Conservation (phyloP, 2,888 invertebrate species). For the Cataglyphis livida region DNA sequence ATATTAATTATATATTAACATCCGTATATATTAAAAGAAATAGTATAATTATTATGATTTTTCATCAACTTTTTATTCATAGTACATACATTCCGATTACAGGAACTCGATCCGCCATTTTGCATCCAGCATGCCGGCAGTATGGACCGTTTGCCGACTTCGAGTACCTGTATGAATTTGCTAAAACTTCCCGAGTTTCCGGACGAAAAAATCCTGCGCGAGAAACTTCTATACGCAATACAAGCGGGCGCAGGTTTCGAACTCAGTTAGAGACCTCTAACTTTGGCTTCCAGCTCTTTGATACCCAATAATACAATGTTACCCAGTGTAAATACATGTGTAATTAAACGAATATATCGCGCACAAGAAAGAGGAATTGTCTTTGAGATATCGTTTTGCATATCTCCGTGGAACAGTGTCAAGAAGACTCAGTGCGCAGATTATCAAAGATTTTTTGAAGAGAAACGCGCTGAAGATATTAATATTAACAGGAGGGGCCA, state of each 20-base stretch:
- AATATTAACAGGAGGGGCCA: conserved; percentile 74
- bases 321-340: conserved; percentile 58
- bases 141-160: conserved; percentile 96
- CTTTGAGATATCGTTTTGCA: not conserved
- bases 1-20: not conserved
- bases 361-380: not conserved
- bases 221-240: conserved; percentile 96
- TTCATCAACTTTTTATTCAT: not conserved
- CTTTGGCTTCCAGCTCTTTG: not conserved
- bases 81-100: not conserved
- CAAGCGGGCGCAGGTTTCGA: conserved; percentile 99
- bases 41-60: not conserved
- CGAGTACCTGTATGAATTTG: conserved; percentile 99
- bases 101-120: conserved; percentile 98
- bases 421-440: conserved; percentile 3
- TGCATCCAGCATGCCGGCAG: conserved; percentile 97
- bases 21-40: not conserved
- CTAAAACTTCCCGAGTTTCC: conserved; percentile 97
- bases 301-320: conserved; percentile 30
- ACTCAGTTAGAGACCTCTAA: conserved; percentile 89
- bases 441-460: conserved; percentile 9
- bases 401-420: not conserved
- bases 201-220: conserved; percentile 91
- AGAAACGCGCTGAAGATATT: conserved; percentile 38
- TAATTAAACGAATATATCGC: not conserved